Conservation (phyloP, 2,888 invertebrate genomes). For the Corythucha ciliata region DNA sequence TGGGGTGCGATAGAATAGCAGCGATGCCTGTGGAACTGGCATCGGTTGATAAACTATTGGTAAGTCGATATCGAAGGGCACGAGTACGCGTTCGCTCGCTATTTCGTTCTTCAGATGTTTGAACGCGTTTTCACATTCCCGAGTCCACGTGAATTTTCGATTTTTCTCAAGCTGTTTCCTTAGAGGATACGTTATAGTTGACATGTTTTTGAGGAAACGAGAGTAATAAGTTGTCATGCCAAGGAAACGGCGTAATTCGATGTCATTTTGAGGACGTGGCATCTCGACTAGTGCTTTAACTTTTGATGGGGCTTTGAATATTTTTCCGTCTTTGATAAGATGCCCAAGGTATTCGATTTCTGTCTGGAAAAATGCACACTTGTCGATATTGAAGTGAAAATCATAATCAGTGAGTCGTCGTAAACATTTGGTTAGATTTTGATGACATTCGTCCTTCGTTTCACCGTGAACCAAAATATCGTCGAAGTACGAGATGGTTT, state of each 20-base stretch:
- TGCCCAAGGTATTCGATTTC: background rate
- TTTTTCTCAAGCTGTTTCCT: conserved; percentile 19
- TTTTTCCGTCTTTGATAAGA: conserved; percentile 6
- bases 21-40: conserved; percentile 23
- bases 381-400: conserved; percentile 3
- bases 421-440: background rate
- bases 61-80: conserved; percentile 25
- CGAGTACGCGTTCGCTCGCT: background rate
- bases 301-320: conserved; percentile 23
- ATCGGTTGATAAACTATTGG: conserved; percentile 30
- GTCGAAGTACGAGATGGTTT: too few species aligned
- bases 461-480: conserved; percentile 2
- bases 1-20: background rate
- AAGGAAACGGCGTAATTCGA: conserved; percentile 23
- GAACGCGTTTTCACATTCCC: conserved; percentile 29
- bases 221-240: conserved; percentile 6
- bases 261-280: conserved; percentile 20
- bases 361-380: conserved; percentile 8
- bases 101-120: conserved; percentile 28
- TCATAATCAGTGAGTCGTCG: background rate
- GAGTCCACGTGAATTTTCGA: conserved; percentile 27
- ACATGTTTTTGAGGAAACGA: conserved; percentile 1
- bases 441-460: conserved; percentile 1
- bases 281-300: conserved; percentile 23
- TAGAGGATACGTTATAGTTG: background rate